Conservation (phyloP, 2,113 vertebrate species). For the Lamprotornis superbus region DNA sequence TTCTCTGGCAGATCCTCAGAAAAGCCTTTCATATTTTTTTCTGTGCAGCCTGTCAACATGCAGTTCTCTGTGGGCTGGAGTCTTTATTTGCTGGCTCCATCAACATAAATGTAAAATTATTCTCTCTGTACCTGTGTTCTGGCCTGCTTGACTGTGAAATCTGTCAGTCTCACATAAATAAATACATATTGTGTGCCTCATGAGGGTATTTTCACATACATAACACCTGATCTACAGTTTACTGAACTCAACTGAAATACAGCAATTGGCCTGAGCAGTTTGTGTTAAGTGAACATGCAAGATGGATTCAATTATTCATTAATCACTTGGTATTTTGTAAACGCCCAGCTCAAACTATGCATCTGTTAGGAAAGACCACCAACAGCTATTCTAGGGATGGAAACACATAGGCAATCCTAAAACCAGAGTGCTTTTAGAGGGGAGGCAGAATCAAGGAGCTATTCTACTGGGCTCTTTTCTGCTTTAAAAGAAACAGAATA, state of each 20-base stretch:
- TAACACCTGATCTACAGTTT: not conserved
- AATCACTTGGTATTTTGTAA: not conserved
- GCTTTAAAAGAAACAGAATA: not conserved
- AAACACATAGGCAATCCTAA: not conserved
- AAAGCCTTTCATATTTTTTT: not conserved
- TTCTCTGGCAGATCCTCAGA: slow-evolving; percentile 19
- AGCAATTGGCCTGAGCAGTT: not conserved
- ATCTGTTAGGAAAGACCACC: not conserved
- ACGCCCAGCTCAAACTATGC: not conserved
- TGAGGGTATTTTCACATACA: not conserved
- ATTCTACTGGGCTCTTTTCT: not conserved
- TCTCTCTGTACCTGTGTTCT: not conserved
- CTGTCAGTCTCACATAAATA: not conserved
- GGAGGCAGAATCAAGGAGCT: not conserved
- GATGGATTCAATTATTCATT: not conserved
- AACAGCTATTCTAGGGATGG: not conserved
- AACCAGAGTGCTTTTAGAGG: not conserved
- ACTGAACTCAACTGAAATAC: not conserved
- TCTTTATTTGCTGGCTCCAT: slow-evolving; percentile 12
- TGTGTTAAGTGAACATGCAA: not conserved
- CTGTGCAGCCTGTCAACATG: not conserved
- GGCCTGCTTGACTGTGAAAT: not conserved
- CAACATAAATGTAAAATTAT: not conserved
- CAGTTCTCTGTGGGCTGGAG: not conserved
- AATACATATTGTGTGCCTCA: not conserved